Conservation (phyloP, 1,140 invertebrate species). For the Spodoptera frugiperda region DNA sequence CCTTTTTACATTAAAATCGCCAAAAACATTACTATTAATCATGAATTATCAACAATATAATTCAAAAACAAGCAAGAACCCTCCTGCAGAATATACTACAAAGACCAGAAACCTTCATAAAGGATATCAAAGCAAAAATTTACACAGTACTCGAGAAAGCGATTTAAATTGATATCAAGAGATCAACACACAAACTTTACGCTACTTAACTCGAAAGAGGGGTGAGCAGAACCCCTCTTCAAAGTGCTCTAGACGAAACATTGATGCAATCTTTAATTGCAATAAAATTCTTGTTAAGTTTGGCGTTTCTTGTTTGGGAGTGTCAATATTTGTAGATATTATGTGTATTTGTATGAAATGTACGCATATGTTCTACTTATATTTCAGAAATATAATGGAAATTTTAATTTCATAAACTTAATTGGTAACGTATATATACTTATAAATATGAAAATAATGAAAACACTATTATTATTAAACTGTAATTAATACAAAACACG, state of each 20-base stretch:
- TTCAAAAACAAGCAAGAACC: not conserved
- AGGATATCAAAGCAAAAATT: slow-evolving; percentile 20
- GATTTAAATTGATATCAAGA: slow-evolving; percentile 40
- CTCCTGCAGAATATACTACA: not conserved
- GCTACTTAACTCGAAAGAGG: slow-evolving; percentile 34
- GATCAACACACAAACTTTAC: slow-evolving; percentile 37
- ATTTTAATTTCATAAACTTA: too few relatives aligned
- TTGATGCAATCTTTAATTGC: slow-evolving; percentile 34
- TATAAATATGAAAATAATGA: too few relatives aligned
- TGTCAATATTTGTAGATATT: not conserved
- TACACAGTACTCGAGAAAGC: slow-evolving; percentile 24
- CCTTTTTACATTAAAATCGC: too few relatives aligned
- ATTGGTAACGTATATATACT: too few relatives aligned
- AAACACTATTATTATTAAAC: too few relatives aligned
- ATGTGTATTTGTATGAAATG: too few relatives aligned
- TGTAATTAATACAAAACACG: too few relatives aligned
- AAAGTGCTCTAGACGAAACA: slow-evolving; percentile 1
- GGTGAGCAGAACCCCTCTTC: slow-evolving; percentile 7
- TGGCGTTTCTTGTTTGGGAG: not conserved
- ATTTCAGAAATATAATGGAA: too few relatives aligned
- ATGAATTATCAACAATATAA: too few relatives aligned
- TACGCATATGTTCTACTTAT: too few relatives aligned
- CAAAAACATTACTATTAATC: too few relatives aligned
- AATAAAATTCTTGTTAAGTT: not conserved
- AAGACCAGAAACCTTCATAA: slow-evolving; percentile 9